Evolutionary conservation across 2,797 vertebrate genomes (phyloP), one percentile per base, ranked within the genome.

Genomic region (Acanthurus lineatus): DNA sequence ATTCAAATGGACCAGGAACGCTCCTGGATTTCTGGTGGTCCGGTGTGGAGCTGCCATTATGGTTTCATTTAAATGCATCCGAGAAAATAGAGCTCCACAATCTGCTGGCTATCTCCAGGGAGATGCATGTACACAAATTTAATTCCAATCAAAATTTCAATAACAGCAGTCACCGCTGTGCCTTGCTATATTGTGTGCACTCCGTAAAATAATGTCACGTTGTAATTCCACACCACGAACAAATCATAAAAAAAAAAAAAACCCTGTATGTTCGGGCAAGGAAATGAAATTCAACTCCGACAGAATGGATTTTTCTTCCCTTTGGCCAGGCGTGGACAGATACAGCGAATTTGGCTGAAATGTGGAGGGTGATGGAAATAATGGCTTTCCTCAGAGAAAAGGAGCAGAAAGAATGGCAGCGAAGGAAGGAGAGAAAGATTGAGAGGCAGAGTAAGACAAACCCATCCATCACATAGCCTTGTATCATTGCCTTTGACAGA

Each of bases 401-500:
- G 68, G 72, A 68, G 74, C 28, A 61, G 61, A 81, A 67, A 81
- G 84, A 81, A 84, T 62, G 82, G 57, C 80, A 78, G 76, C 45
- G 5, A 70, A 70, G 70, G 57, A 77, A 76, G 67, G 77, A 83
- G 76, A 75, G 82, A 86, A 85, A 86, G 84, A 89, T 77, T 84
- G 88, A 93, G 75, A 86, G 61, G 83, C 87, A 85, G 79, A 87
- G 82, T 64, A 81, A 91, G 82, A 90, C 89, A 90, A 89, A 91
- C 84, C 82, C 84, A 94, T 95, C 93, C 81, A 93, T 95, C 94
- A 93, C 71, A 1, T 49, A 20, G 79, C 62, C 82, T 89, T 90
- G 91, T 91, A 92, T 94, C 91, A 92, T 88, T 88, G 90, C 86
- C 90, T 91, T 67, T 88, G 90, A 95, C 93, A 90, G 88, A 91